Evolutionary conservation across 2,888 invertebrate genomes (phyloP), one percentile per base, ranked within the genome.

Genomic region (Platynereis dumerilii): DNA sequence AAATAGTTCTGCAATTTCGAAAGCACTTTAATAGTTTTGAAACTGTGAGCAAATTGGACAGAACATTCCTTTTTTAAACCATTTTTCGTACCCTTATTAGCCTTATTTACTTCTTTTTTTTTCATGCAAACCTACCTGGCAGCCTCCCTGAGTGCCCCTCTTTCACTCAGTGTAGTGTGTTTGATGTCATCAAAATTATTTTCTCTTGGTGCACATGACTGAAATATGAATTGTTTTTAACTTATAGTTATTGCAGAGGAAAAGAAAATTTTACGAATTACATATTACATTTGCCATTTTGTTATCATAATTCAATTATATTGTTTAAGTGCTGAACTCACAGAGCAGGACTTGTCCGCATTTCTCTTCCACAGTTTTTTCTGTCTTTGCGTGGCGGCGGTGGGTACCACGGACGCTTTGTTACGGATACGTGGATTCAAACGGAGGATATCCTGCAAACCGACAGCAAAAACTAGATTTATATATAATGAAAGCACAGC

Each of bases 121-220:
- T n/a, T n/a, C n/a, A n/a, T n/a, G n/a, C n/a, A n/a, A 34, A 34
- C 34, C 34, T 59, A 78, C 83, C 83, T 79, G 2, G 91, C 90
- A 0, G 96, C 93, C 84, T 97, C 97, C 71, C 87, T 89, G 42
- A 99, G 85, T 0, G 98, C 98, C 0, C 92, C 97, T 20, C 98
- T 89, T 84, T 99, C 98, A 63, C 96, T 96, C 54, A 99, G 82
- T 0, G 98, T 98, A 0, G 97, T 98, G 78, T 95, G 96, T 82
- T 99, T 99, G 69, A 98, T 92, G 79, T 99, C 98, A 71, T 93
- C 92, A 83, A 99, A 99, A 84, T 99, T 93, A 73, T 95, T 94
- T 67, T 88, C 88, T 65, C 85, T 74, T 1, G 91, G 87, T 27
- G 88, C 86, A 77, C 92, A 92, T 20, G 86, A 86, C 92, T 90